Base-by-base conservation (phyloP, 2,888 invertebrate genomes). In the Phengaris arion region DNA sequence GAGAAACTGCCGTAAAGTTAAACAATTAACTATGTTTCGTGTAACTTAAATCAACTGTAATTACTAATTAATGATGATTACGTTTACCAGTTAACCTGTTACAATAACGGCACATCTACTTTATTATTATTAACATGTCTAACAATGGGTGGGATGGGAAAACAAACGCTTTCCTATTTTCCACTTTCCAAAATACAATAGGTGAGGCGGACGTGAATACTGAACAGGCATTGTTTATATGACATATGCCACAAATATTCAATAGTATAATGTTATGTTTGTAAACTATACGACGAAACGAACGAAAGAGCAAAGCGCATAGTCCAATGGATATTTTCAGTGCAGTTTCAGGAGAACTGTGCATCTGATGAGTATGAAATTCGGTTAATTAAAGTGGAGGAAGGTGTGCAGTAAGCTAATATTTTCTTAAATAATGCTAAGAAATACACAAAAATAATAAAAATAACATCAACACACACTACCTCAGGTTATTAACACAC, bases 81-180 rank as follows among this genome's bases (percentile, higher is more conserved):
- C 12, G 64, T 64, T 64, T 64, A 64, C 35, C 35, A 13, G 35
- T 64, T 64, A 35, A 35, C 59, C 35, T 9, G 52, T 52, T 52
- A 12, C 10, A 52, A 64, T 64, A 64, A 64, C 64, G 35, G 64
- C 35, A 35, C 15, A 57, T 10, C 59, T 64, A 64, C 35, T 64
- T 45, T 64, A 45, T 64, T 64, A 64, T 64, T 45, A 64, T 35
- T 35, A 48, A 6, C 7, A 48, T 7, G 35, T 7, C 35, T 13
- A 35, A 64, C 64, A 64, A 64, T 64, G 64, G 64, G 6, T 13
- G 35, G 2, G 64, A 64, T 35, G 35, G 35, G 64, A 64, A 22
- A 64, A 45, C 64, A 64, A 35, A 12, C 64, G 35, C 64, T 45
- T 45, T 64, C 64, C 64, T 35, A 45, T 64, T 64, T 64, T 45